Percentiles rank a stretch among this genome's conserved stretches.
phyloP scores from a whole-genome alignment of 2,888 invertebrate genomes.

The Lepidonotus clava region DNA sequence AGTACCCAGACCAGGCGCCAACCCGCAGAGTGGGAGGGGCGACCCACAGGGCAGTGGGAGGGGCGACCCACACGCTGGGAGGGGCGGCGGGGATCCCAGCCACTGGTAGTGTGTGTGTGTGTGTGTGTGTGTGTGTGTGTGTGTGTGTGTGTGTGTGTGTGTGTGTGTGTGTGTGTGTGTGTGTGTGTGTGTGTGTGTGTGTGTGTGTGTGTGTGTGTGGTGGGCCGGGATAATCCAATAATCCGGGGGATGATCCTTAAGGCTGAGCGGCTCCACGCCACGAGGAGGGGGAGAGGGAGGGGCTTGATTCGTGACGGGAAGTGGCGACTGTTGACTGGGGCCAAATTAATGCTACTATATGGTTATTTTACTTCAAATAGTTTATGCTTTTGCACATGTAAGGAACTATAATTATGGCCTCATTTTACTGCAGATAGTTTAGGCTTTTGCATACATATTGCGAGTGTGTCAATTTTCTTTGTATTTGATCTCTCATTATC shows the following conservation, averaged over 20 bases:
- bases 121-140: background rate
- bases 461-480: no score
- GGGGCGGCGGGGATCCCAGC: background rate
- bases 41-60: background rate
- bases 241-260: conserved; percentile 24
- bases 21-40: no score
- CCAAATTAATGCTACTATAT: background rate
- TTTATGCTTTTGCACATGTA: no score
- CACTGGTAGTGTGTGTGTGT: background rate
- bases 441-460: no score
- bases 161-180: background rate
- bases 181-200: background rate
- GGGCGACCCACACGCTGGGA: background rate
- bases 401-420: no score
- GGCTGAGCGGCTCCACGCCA: conserved; percentile 14
- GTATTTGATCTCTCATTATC: no score
- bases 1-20: no score
- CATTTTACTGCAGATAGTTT: no score
- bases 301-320: background rate
- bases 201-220: background rate
- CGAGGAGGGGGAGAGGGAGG: background rate
- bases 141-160: background rate
- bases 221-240: conserved; percentile 40
- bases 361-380: no score
- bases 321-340: background rate